phyloP scores from a whole-genome alignment of 2,113 vertebrate species.

The Sceloporus tristichus region DNA sequence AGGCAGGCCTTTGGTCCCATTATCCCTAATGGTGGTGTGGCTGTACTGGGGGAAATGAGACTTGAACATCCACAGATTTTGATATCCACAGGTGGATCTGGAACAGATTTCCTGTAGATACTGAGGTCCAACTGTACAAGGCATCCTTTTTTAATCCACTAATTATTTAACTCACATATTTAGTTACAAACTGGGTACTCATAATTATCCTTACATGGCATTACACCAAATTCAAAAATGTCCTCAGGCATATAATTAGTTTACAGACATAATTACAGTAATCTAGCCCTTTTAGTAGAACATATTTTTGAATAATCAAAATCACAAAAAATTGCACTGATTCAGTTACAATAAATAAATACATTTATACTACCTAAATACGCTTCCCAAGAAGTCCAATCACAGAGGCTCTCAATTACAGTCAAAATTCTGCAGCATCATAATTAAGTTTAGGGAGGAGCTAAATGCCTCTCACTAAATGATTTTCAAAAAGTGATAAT shows the following conservation, averaged over 20 bases:
- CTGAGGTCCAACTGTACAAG: no score
- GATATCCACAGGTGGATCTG: no score
- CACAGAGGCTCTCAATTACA: background rate
- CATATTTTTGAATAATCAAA: background rate
- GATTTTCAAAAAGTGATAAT: background rate
- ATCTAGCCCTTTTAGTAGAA: constrained; percentile 12
- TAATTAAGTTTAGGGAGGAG: background rate
- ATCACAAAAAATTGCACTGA: constrained; percentile 3
- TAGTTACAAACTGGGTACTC: background rate
- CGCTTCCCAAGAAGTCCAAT: background rate
- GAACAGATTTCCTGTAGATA: no score
- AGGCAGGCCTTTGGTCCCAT: no score
- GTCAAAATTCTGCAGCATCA: constrained; percentile 10
- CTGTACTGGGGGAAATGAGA: no score
- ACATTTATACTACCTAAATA: background rate
- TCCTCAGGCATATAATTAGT: background rate
- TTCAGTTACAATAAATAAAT: background rate
- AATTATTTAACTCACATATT: constrained; percentile 14
- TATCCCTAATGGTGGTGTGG: no score
- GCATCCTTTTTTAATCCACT: background rate
- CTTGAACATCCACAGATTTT: no score
- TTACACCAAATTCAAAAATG: background rate
- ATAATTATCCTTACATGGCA: background rate
- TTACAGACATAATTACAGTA: constrained; percentile 9
- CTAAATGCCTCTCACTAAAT: background rate